phyloP scores from a whole-genome alignment of 2,113 vertebrate genomes.

The Aegithalos caudatus region DNA sequence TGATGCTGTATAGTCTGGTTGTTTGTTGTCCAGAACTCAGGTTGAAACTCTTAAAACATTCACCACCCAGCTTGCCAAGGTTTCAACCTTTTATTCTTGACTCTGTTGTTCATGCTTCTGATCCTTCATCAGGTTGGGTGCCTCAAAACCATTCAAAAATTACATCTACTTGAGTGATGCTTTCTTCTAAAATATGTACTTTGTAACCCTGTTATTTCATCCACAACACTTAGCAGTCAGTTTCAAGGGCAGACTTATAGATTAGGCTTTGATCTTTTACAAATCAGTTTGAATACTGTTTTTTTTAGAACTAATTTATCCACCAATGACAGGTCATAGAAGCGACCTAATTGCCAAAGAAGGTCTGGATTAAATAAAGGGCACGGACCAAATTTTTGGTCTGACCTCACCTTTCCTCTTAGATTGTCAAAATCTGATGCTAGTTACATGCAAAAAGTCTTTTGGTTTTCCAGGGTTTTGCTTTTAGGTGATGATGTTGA shows the following conservation, averaged over 20 bases:
- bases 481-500: background rate
- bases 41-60: background rate
- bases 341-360: background rate
- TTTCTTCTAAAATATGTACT: background rate
- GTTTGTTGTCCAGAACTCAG: background rate
- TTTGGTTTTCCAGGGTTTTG: background rate
- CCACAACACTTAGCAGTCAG: rapidly evolving
- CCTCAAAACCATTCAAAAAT: background rate
- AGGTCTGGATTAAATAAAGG: background rate
- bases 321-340: background rate
- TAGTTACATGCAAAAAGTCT: background rate
- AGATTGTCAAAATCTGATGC: background rate
- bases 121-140: background rate
- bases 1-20: background rate
- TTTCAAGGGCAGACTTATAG: background rate
- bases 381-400: background rate
- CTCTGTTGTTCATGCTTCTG: background rate
- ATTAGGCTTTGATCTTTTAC: background rate
- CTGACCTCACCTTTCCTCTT: background rate
- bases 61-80: background rate
- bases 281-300: background rate
- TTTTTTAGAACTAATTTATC: background rate
- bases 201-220: background rate
- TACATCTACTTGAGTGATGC: rapidly evolving
- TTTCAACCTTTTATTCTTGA: background rate